Conservation (phyloP, 2,888 invertebrate species). For the Heliconius hortense region DNA sequence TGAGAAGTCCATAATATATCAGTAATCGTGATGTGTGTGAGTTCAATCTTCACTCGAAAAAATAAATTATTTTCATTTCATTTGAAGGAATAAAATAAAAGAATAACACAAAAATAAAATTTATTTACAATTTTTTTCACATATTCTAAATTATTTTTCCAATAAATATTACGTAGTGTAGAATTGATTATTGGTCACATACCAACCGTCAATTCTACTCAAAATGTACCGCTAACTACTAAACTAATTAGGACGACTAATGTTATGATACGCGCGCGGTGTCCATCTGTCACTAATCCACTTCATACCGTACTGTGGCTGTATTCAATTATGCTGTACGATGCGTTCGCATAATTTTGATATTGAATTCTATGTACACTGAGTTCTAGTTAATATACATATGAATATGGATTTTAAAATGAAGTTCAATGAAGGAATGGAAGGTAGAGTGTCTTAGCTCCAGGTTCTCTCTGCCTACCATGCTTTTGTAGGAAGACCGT, state of each 20-base stretch:
- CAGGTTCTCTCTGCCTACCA: neutral
- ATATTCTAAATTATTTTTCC: neutral
- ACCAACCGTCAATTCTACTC: neutral
- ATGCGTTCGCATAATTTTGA: conserved; percentile 21
- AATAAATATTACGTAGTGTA: neutral
- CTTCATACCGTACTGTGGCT: conserved; percentile 16
- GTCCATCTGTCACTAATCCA: conserved; percentile 31
- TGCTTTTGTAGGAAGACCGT: neutral
- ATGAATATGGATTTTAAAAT: too few relatives aligned
- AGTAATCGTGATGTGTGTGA: too few relatives aligned
- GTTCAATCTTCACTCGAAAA: too few relatives aligned
- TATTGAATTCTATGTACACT: conserved; percentile 4
- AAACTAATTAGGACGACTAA: conserved; percentile 16
- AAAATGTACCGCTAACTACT: neutral
- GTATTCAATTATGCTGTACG: conserved; percentile 35
- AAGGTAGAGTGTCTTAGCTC: neutral
- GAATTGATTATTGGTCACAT: neutral
- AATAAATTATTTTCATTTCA: too few relatives aligned
- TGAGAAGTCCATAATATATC: too few relatives aligned
- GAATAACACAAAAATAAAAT: too few relatives aligned
- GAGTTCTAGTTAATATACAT: neutral
- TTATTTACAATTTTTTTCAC: too few relatives aligned
- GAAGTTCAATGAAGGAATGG: too few relatives aligned
- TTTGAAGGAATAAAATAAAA: too few relatives aligned
- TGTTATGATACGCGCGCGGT: conserved; percentile 5